Evolutionary conservation across 2,113 vertebrate genomes (phyloP), one percentile per base, ranked within the genome.

Genomic region (Eurystomus gularis): DNA sequence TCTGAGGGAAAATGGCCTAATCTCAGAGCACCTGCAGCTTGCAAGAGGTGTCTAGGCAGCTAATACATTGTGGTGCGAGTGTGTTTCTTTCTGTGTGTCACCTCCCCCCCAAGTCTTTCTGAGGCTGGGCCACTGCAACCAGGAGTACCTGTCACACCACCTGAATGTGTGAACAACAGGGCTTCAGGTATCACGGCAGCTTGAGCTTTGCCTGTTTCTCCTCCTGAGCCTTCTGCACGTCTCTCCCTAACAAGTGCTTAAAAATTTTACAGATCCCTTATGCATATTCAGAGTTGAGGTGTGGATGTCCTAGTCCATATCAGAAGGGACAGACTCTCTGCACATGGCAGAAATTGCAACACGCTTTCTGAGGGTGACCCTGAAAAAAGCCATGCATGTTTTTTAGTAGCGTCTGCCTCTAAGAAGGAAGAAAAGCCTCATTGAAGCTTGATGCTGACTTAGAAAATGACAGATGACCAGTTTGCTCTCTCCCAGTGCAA

Each of bases 341-440:
- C 37, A 5, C 1, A 2, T 39, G 69, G 48, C 72, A 79, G 57
- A 51, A 86, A 84, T 31, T 49, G 46, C 60, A 66, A 20, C 40
- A 48, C 26, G 19, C 15, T 33, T 25, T n/a, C 23, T 20, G 42
- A 65, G 21, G 33, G 8, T 0, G 2, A 90, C 39, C 42, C 42
- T 33, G 31, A 10, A 60, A 69, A 90, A 69, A 66, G 19, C 40
- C 8, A 1, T 52, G 15, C 1, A 0, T 26, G 13, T 2, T 54
- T 78, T 42, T 69, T 64, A 44, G 40, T 14, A 60, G 28, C 2
- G 0, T 62, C 52, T 68, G 58, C 29, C 42, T 52, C 48, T 78
- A 39, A 42, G 26, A 20, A 82, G 57, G 42, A 58, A 69, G 54
- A 80, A 71, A 61, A 55, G 29, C 24, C 46, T 69, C 16, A 4